Percentiles rank a stretch among this genome's conserved stretches.
Evolutionary conservation across 2,888 invertebrate species (phyloP).

Genomic region (Petrolisthes manimaculis): DNA sequence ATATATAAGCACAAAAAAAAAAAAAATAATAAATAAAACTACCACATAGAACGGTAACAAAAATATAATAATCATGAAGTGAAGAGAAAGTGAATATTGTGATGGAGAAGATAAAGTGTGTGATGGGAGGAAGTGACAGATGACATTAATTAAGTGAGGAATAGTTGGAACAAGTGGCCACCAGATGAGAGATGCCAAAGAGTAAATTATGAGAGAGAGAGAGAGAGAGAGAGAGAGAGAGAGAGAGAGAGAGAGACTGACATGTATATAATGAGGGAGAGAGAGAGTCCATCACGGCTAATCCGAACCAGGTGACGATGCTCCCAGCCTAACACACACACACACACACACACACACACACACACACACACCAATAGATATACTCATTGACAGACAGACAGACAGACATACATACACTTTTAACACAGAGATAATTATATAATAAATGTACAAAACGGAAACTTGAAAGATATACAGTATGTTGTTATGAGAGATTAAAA

Average conservation of each 20-base stretch:
- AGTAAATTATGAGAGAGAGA: neutral
- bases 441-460: neutral
- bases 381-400: neutral
- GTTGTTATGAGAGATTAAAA: neutral
- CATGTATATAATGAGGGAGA: neutral
- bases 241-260: neutral
- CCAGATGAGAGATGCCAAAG: neutral
- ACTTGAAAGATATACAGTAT: neutral
- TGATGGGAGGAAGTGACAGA: neutral
- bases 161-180: no score
- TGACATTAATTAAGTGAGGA: neutral
- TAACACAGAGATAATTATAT: no score
- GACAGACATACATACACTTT: slow-evolving; percentile 2
- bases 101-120: neutral
- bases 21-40: no score
- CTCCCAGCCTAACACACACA: slow-evolving; percentile 9
- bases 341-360: neutral
- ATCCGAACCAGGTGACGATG: neutral
- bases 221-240: neutral
- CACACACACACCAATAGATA: neutral
- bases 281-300: neutral
- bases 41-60: neutral
- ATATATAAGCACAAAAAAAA: no score
- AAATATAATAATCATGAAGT: no score
- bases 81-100: neutral